phyloP scores from a whole-genome alignment of 2,113 vertebrate species.

The Setophaga kirtlandii region DNA sequence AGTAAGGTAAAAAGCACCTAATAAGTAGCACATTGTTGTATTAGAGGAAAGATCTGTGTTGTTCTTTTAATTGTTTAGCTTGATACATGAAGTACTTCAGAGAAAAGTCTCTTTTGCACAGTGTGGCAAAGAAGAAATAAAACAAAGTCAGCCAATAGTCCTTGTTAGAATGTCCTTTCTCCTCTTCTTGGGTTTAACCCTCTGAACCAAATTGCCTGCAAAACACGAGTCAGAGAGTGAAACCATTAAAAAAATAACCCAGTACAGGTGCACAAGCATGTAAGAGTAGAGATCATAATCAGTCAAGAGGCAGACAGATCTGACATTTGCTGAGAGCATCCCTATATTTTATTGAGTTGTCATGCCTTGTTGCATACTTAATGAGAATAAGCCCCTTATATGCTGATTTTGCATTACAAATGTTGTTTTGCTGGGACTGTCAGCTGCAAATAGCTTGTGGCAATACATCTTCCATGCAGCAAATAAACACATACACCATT shows the following conservation, averaged over 20 bases:
- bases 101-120: neutral
- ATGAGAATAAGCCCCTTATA: conserved; percentile 36
- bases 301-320: conserved; percentile 34
- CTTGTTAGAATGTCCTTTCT: neutral
- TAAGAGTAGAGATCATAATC: neutral
- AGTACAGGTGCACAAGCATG: neutral
- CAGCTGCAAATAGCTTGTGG: conserved; percentile 54
- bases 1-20: neutral
- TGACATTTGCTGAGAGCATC: conserved; percentile 55
- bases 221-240: neutral
- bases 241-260: neutral
- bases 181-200: neutral
- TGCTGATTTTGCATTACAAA: conserved; percentile 26
- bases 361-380: conserved; percentile 53
- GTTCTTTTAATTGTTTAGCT: neutral
- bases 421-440: conserved; percentile 52
- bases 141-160: neutral
- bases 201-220: neutral
- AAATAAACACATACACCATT: conserved; percentile 34
- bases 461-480: conserved; percentile 50
- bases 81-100: neutral
- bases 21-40: neutral
- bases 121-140: neutral
- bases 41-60: neutral
- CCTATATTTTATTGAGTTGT: conserved; percentile 49